Evolutionary conservation across 2,113 vertebrate genomes (phyloP).

Genomic region (Microcebus lehilahytsara): DNA sequence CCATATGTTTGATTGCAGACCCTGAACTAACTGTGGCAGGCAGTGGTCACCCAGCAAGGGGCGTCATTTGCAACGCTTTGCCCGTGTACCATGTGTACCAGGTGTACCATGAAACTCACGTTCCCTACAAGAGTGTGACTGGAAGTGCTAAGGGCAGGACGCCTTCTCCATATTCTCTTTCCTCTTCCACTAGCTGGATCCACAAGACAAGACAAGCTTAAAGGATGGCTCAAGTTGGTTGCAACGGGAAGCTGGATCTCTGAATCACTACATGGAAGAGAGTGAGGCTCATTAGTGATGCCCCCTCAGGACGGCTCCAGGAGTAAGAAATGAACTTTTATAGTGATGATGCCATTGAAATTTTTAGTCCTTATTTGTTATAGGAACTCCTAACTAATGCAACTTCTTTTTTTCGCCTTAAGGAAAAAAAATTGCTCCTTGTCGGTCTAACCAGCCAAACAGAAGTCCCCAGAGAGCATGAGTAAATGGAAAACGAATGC

Average conservation of each 20-base stretch:
- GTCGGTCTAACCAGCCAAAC: background rate
- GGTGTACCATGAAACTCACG: fast-evolving
- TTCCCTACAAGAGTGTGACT: background rate
- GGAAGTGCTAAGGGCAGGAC: background rate
- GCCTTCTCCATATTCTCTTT: background rate
- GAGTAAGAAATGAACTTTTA: background rate
- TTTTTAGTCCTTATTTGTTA: background rate
- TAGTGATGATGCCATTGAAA: background rate
- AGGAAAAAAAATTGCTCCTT: background rate
- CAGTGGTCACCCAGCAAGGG: background rate
- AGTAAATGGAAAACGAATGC: background rate
- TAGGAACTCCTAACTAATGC: background rate
- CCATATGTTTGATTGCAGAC: background rate
- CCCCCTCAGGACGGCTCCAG: background rate
- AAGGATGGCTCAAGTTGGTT: background rate
- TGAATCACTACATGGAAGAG: background rate
- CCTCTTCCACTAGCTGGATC: background rate
- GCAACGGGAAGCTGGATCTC: background rate
- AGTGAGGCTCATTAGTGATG: background rate
- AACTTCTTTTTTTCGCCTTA: background rate
- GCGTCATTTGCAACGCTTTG: fast-evolving
- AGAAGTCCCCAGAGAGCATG: background rate
- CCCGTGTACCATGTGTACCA: too few species aligned
- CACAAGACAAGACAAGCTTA: background rate
- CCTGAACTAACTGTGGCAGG: background rate